Percentiles rank a stretch among this genome's conserved stretches.
phyloP scores from a whole-genome alignment of 2,797 vertebrate species.

The Harpagifer antarcticus region DNA sequence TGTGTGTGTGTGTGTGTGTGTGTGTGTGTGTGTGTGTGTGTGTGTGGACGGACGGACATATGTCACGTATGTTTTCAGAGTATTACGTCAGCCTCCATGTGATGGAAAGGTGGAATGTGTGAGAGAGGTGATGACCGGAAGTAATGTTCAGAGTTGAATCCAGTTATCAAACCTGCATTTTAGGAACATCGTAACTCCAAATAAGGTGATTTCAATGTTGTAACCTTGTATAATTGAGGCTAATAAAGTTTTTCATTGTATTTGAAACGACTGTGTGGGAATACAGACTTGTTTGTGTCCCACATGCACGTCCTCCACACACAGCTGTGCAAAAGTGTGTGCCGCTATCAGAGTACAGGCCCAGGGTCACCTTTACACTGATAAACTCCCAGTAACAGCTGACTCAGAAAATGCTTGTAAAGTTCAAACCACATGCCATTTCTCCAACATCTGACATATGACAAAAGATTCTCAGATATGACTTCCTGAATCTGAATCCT shows the following conservation, averaged over 20 bases:
- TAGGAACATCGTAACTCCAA: background rate
- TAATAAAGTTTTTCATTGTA: background rate
- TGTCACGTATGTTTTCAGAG: conserved; percentile 8
- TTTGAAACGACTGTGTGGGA: background rate
- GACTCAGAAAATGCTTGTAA: conserved; percentile 57
- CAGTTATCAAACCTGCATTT: background rate
- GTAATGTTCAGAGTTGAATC: background rate
- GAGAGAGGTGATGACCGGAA: background rate
- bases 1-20: conserved; percentile 10
- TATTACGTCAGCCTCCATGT: conserved; percentile 30
- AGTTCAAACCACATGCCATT: conserved; percentile 42
- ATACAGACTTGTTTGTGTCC: conserved; percentile 15
- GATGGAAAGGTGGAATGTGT: conserved; percentile 15
- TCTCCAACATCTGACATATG: background rate
- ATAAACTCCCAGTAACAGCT: conserved; percentile 66
- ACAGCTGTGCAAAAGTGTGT: conserved; percentile 10
- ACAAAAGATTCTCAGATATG: background rate
- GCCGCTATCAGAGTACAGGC: conserved; percentile 41
- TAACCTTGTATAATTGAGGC: background rate
- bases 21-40: background rate
- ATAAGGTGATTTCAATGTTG: background rate
- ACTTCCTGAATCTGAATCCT: background rate
- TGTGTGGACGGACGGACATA: background rate
- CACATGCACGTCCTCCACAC: background rate
- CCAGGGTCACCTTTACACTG: conserved; percentile 53